These are phyloP conservation scores for Iphiclides podalirius DNA, from an alignment of 2,888 invertebrate genomes.

Conservation along the genomic window DNA sequence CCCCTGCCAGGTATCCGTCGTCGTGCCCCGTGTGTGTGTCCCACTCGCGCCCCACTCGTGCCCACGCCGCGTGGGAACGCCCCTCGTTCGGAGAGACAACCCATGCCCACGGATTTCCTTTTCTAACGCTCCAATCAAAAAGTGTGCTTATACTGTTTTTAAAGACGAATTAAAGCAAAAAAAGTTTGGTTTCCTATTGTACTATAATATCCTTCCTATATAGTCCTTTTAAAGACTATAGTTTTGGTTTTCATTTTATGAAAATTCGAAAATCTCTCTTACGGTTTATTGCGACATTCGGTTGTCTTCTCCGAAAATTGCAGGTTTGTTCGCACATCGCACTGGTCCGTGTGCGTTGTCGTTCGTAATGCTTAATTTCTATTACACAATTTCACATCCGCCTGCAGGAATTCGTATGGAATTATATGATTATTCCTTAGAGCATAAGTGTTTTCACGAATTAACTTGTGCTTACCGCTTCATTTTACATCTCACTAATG, in stretches of 20 bases:
- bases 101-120: too few species aligned
- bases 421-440: not conserved
- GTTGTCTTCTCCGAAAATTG: constrained; percentile 4
- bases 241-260: too few species aligned
- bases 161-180: too few species aligned
- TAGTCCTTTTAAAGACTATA: too few species aligned
- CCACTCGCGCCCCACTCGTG: not conserved
- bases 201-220: too few species aligned
- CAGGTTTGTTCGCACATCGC: constrained; percentile 9
- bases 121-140: too few species aligned
- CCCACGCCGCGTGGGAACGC: not conserved
- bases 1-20: constrained; percentile 36
- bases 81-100: not conserved
- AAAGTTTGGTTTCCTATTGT: too few species aligned
- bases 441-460: not conserved
- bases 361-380: not conserved
- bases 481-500: constrained; percentile 19
- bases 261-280: too few species aligned
- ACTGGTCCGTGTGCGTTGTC: not conserved
- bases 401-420: not conserved
- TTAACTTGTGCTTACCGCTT: constrained; percentile 35
- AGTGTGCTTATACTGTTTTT: not conserved
- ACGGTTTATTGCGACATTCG: too few species aligned
- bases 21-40: constrained; percentile 17
- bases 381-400: not conserved